Conservation (phyloP, 2,888 invertebrate species). For the Stegana nigrithorax region DNA sequence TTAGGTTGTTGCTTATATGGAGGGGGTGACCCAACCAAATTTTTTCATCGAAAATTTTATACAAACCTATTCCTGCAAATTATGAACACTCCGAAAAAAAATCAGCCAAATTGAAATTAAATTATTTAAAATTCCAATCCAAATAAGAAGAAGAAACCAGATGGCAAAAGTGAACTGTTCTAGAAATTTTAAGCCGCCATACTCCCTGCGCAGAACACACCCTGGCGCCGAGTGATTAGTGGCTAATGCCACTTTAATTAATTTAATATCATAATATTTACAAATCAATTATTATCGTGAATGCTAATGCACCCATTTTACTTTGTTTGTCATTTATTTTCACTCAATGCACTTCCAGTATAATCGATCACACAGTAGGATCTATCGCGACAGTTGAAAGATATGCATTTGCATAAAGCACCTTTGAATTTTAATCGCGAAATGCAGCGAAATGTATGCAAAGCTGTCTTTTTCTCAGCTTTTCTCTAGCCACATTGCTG, state of each 20-base stretch:
- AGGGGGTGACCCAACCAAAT: no score
- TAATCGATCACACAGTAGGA: slow-evolving; percentile 55
- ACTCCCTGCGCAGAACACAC: not conserved
- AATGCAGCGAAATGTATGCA: no score
- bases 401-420: slow-evolving; percentile 5
- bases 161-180: not conserved
- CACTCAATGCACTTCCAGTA: slow-evolving; percentile 42
- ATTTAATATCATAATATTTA: slow-evolving; percentile 50
- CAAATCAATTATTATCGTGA: slow-evolving; percentile 54
- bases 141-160: not conserved
- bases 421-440: no score
- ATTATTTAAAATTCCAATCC: not conserved
- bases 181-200: no score
- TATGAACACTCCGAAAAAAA: no score
- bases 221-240: not conserved
- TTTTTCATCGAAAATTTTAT: no score
- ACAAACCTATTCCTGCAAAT: no score
- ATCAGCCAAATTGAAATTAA: no score
- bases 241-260: slow-evolving; percentile 6
- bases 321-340: slow-evolving; percentile 8
- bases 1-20: no score
- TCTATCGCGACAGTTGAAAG: slow-evolving; percentile 21
- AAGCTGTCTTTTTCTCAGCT: no score
- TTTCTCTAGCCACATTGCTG: slow-evolving; percentile 15
- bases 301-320: not conserved